Conservation (phyloP, 2,888 invertebrate species). For the Icerya purchasi region DNA sequence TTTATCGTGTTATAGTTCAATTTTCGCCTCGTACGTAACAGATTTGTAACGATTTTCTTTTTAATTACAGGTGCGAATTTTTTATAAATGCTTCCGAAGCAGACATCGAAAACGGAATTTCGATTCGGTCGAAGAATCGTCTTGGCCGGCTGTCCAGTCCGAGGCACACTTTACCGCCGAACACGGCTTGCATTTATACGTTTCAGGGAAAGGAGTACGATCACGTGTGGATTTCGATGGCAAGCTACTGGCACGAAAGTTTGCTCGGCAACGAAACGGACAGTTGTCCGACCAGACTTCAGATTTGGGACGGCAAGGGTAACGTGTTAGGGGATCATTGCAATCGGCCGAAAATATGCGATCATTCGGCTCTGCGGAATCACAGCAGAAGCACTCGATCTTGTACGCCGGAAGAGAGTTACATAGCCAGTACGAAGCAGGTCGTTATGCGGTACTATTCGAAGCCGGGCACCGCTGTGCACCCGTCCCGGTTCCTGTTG, state of each 20-base stretch:
- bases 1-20: too few relatives aligned
- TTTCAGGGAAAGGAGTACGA: conserved; percentile 59
- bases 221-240: conserved; percentile 68
- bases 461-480: conserved; percentile 47
- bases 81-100: conserved; percentile 51
- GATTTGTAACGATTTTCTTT: neutral
- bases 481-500: conserved; percentile 44
- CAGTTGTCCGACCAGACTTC: conserved; percentile 42
- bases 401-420: conserved; percentile 57
- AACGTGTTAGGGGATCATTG: conserved; percentile 41
- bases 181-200: conserved; percentile 67
- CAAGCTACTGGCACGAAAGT: conserved; percentile 53
- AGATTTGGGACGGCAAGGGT: conserved; percentile 48
- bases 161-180: conserved; percentile 61
- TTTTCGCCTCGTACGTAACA: too few relatives aligned
- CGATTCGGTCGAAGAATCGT: conserved; percentile 33
- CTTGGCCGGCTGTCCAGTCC: conserved; percentile 55
- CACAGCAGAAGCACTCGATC: conserved; percentile 53
- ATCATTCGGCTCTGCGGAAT: conserved; percentile 53
- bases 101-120: conserved; percentile 30
- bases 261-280: conserved; percentile 12
- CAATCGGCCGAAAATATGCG: conserved; percentile 58
- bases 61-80: conserved; percentile 38
- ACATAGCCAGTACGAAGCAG: conserved; percentile 33
- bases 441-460: conserved; percentile 23